Evolutionary conservation across 2,113 vertebrate genomes (phyloP), one percentile per base, ranked within the genome.

Genomic region (Micronycteris hirsuta): DNA sequence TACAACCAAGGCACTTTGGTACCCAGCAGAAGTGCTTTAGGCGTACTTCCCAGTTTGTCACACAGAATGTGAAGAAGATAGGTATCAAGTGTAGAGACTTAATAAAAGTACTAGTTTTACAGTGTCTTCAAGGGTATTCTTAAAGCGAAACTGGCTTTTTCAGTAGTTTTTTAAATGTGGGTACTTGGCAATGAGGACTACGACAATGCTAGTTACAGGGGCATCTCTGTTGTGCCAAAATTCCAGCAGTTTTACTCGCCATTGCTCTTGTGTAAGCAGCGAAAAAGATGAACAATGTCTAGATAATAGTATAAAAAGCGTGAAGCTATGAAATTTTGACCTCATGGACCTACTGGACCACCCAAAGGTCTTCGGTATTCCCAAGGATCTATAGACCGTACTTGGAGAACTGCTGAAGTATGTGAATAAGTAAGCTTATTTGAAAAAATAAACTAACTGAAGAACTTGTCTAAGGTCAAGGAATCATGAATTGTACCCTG

Each of bases 391-490:
- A 31, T 0, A 61, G 78, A 65, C 31, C 33, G 56, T 13, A 67
- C 58, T 87, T 17, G n/a, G 65, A 76, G 80, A 84, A 93, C 20
- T 41, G 28, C 15, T 74, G 20, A 90, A 36, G 68, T 22, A 65
- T 91, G 26, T 63, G 24, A n/a, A 49, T 81, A 86, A 49, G 45
- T 33, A 49, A 77, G 31, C 20, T 52, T 77, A 77, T 22, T 52
- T 82, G 86, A 74, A 94, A 86, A 94, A 81, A 56, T 28, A 77
- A 84, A 76, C 38, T 78, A n/a, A 49, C 17, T 52, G 15, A 84
- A 76, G 65, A 70, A 78, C 24, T 65, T 90, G 17, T 74, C 12
- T 83, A 78, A 81, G 52, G 47, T 78, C 56, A 63, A 63, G 80
- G 56, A 33, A 45, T 63, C 58, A 17, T 73, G 5, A 49, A 38